phyloP scores from a whole-genome alignment of 1,140 invertebrate species.

The Cyphomyrmex costatus region DNA sequence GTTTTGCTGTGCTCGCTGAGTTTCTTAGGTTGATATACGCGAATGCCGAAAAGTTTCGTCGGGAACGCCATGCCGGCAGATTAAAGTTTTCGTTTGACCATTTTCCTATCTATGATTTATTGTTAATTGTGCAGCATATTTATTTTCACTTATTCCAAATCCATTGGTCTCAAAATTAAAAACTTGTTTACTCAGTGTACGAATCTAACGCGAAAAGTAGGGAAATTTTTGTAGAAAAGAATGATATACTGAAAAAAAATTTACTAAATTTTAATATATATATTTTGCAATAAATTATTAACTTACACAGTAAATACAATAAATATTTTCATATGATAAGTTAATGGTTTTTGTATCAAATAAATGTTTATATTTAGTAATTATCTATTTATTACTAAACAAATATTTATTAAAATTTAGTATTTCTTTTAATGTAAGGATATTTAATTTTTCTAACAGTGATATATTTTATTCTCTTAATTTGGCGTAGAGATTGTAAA shows the following conservation, averaged over 20 bases:
- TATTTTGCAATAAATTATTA: too few relatives aligned
- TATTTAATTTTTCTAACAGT: not conserved
- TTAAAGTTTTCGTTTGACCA: conserved; percentile 51
- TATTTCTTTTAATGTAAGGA: not conserved
- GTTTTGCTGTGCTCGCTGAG: conserved; percentile 45
- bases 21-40: conserved; percentile 67
- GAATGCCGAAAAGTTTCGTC: conserved; percentile 43
- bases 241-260: too few relatives aligned
- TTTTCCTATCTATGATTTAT: conserved; percentile 30
- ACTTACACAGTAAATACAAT: too few relatives aligned
- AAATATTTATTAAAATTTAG: too few relatives aligned
- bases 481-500: not conserved
- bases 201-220: not conserved
- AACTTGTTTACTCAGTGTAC: not conserved
- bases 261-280: too few relatives aligned
- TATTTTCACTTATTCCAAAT: not conserved
- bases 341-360: too few relatives aligned
- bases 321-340: too few relatives aligned
- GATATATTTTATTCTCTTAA: not conserved
- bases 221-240: not conserved
- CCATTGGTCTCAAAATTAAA: not conserved
- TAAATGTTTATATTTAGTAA: too few relatives aligned
- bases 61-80: conserved; percentile 11
- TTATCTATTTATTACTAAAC: too few relatives aligned
- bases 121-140: not conserved